phyloP scores from a whole-genome alignment of 92 coral and sea anemone genomes.

The Zoanthus sociatus region DNA sequence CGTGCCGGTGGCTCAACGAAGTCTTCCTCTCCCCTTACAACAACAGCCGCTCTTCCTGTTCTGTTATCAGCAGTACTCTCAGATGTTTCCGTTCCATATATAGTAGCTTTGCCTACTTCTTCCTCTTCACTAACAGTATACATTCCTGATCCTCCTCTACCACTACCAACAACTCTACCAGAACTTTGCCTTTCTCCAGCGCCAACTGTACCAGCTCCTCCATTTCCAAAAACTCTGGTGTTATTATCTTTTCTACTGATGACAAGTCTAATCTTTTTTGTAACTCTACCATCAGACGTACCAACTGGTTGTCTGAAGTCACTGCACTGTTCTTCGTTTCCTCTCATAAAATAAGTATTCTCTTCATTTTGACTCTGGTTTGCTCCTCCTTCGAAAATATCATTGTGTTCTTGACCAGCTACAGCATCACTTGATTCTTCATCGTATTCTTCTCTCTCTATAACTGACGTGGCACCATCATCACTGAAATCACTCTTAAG shows the following conservation, averaged over 20 bases:
- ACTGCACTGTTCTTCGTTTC: not conserved
- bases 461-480: not conserved
- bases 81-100: not conserved
- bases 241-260: not conserved
- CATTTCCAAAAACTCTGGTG: not conserved
- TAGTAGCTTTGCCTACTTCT: not conserved
- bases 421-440: not conserved
- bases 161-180: not conserved
- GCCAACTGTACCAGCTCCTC: not conserved
- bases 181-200: not conserved
- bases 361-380: not conserved
- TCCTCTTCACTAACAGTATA: not conserved
- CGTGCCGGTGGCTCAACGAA: not conserved
- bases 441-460: not conserved
- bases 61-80: not conserved
- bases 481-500: not conserved
- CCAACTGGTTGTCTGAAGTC: not conserved
- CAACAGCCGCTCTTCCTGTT: not conserved
- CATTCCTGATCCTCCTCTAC: not conserved
- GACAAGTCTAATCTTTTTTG: not conserved
- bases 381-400: not conserved
- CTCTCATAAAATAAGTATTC: not conserved
- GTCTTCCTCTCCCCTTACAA: not conserved
- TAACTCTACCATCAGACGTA: not conserved
- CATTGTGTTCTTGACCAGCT: not conserved